phyloP scores from a whole-genome alignment of 2,797 vertebrate species.

The Poeciliopsis gracilis region DNA sequence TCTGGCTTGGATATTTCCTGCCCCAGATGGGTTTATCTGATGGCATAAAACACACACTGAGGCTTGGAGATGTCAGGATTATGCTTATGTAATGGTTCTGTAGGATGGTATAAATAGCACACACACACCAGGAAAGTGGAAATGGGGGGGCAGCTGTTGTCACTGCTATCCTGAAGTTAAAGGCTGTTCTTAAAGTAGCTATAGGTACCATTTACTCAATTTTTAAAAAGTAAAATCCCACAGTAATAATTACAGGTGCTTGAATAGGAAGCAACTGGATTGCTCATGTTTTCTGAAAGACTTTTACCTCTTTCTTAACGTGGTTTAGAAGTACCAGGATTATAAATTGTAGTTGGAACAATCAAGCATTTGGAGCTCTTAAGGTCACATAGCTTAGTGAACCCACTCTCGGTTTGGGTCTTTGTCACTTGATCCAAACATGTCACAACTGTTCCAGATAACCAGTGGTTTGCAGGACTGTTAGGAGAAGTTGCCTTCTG shows the following conservation, averaged over 20 bases:
- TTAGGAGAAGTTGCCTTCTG: slow-evolving; percentile 15
- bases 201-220: slow-evolving; percentile 9
- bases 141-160: slow-evolving; percentile 52
- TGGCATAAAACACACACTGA: slow-evolving; percentile 22
- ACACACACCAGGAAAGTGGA: slow-evolving; percentile 28
- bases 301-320: background rate
- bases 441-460: background rate
- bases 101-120: slow-evolving; percentile 75
- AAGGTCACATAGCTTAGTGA: background rate
- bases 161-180: slow-evolving; percentile 20
- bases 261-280: background rate
- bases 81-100: slow-evolving; percentile 77
- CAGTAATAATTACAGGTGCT: background rate
- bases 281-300: background rate
- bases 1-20: slow-evolving; percentile 32
- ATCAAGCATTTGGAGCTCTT: background rate
- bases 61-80: slow-evolving; percentile 69
- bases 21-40: slow-evolving; percentile 38
- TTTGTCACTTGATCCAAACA: background rate
- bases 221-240: background rate
- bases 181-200: background rate
- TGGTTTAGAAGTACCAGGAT: background rate
- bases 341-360: background rate
- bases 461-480: background rate
- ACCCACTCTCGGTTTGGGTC: background rate